These are phyloP conservation scores for Hecatera dysodea DNA, from an alignment of 2,888 invertebrate genomes.

Conservation along the genomic window DNA sequence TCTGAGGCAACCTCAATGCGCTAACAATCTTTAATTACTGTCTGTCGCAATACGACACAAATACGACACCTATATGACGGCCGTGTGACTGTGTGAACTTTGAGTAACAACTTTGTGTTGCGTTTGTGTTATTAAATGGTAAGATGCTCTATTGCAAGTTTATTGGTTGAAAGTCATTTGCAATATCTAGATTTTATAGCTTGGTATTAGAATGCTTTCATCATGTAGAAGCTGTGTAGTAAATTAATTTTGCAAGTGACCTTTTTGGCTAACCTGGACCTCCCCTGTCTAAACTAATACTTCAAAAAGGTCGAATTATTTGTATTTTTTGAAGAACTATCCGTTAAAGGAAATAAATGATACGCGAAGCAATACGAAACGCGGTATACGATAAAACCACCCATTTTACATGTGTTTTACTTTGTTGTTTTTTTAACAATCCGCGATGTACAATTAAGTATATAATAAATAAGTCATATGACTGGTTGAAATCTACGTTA, in stretches of 20 bases:
- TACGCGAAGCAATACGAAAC: too few relatives aligned
- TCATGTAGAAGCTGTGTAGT: constrained; percentile 5
- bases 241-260: not conserved
- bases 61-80: constrained; percentile 1
- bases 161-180: not conserved
- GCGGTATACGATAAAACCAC: too few relatives aligned
- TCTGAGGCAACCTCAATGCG: constrained; percentile 47
- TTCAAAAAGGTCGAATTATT: not conserved
- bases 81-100: constrained; percentile 1
- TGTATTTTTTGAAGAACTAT: not conserved
- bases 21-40: constrained; percentile 54
- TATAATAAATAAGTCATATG: too few relatives aligned
- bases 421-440: too few relatives aligned
- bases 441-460: too few relatives aligned
- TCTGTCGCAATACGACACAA: constrained; percentile 26
- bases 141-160: too few relatives aligned
- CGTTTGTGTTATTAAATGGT: not conserved
- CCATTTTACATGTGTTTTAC: too few relatives aligned
- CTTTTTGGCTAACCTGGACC: not conserved
- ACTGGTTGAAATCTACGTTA: not conserved
- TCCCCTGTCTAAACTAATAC: not conserved
- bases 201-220: constrained; percentile 22
- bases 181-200: constrained; percentile 17
- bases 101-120: constrained; percentile 6
- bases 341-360: not conserved